These are phyloP conservation scores for Cossypha caffra DNA, from an alignment of 2,797 vertebrate genomes.

Conservation along the genomic window DNA sequence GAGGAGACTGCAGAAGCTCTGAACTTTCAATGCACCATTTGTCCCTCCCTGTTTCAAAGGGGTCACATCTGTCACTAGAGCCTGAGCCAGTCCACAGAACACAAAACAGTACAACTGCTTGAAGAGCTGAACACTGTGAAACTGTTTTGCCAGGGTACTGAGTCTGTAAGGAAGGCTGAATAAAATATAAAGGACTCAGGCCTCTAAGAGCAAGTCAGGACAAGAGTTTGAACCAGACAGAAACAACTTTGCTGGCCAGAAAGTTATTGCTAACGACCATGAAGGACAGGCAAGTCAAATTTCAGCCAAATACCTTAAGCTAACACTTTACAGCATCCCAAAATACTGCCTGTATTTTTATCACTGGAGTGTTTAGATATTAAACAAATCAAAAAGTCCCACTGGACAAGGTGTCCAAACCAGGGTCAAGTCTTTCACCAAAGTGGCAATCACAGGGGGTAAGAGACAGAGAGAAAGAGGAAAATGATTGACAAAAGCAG, in stretches of 20 bases:
- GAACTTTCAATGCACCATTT: conserved; percentile 65
- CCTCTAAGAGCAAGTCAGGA: conserved; percentile 54
- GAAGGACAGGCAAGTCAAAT: neutral
- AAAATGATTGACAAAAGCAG: neutral
- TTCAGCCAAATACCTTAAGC: neutral
- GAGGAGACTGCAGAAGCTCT: conserved; percentile 45
- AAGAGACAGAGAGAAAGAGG: neutral
- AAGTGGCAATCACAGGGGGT: neutral
- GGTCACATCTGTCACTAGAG: conserved; percentile 44
- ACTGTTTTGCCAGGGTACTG: conserved; percentile 64
- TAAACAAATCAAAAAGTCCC: neutral
- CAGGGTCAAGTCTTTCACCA: neutral
- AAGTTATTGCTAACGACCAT: neutral
- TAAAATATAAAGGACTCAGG: conserved; percentile 47
- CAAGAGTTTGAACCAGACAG: conserved; percentile 35
- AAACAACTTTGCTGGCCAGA: conserved; percentile 16
- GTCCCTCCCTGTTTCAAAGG: conserved; percentile 7
- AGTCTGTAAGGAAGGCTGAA: conserved; percentile 54
- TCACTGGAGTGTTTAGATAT: neutral
- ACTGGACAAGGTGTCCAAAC: neutral
- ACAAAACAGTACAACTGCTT: conserved; percentile 56
- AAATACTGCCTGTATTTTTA: neutral
- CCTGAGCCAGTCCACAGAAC: conserved; percentile 56
- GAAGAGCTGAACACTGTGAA: conserved; percentile 71
- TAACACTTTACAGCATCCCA: neutral